These are phyloP conservation scores for Drosophila yooni DNA, from an alignment of 2,888 invertebrate genomes.

Conservation along the genomic window DNA sequence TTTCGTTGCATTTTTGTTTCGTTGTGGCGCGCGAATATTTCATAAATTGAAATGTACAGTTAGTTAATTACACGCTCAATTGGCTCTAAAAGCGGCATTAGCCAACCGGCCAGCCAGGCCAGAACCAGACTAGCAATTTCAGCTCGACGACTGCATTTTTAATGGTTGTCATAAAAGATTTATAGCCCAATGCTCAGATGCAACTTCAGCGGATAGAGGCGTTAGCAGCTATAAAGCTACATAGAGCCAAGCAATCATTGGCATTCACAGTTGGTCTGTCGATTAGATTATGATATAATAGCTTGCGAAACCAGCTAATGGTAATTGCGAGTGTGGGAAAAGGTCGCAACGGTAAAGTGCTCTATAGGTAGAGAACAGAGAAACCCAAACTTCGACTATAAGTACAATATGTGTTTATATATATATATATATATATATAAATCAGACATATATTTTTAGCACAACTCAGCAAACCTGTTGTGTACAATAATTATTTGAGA, in stretches of 20 bases:
- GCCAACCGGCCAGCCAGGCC: slow-evolving; percentile 23
- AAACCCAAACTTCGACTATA: not conserved
- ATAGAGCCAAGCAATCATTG: slow-evolving; percentile 32
- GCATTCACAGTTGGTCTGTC: slow-evolving; percentile 34
- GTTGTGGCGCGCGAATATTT: slow-evolving; percentile 58
- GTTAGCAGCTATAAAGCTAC: slow-evolving; percentile 21
- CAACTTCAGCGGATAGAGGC: slow-evolving; percentile 36
- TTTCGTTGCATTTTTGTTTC: slow-evolving; percentile 16
- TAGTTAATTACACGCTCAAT: slow-evolving; percentile 80
- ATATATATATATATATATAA: not conserved
- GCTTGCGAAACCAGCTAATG: slow-evolving; percentile 34
- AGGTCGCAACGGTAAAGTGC: slow-evolving; percentile 8
- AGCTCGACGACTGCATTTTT: slow-evolving; percentile 52
- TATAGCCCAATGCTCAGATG: slow-evolving; percentile 56
- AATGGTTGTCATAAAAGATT: slow-evolving; percentile 70
- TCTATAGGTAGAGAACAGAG: not conserved
- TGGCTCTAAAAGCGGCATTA: slow-evolving; percentile 74
- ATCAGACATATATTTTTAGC: not conserved
- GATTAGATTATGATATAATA: slow-evolving; percentile 42
- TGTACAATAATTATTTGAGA: too few species aligned
- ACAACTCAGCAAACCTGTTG: too few species aligned
- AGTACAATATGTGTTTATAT: not conserved
- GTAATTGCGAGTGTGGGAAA: slow-evolving; percentile 14
- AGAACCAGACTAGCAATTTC: slow-evolving; percentile 57
- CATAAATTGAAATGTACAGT: slow-evolving; percentile 80